Evolutionary conservation across 2,888 invertebrate genomes (phyloP).

Genomic region (Xestia xanthographa): DNA sequence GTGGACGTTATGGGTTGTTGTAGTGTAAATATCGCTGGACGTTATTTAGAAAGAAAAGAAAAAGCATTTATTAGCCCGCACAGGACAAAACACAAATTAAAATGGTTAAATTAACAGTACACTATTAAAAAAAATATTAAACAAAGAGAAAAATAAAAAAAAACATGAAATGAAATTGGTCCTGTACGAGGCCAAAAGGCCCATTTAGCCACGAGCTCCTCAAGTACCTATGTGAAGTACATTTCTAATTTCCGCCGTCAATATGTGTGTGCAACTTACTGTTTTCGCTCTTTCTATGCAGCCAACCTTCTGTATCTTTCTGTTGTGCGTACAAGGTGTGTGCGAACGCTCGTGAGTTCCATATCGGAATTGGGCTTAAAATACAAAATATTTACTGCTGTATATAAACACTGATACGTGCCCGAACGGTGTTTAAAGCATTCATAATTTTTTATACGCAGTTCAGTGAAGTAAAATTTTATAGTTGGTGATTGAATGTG

Average conservation of each 20-base stretch:
- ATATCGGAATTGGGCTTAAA: conserved; percentile 72
- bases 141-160: too few species aligned
- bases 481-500: conserved; percentile 38
- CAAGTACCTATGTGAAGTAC: too few species aligned
- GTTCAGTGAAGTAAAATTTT: conserved; percentile 36
- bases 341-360: conserved; percentile 74
- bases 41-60: too few species aligned
- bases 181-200: too few species aligned
- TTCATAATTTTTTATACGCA: conserved; percentile 52
- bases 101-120: too few species aligned
- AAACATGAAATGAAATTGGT: too few species aligned
- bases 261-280: not conserved
- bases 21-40: too few species aligned
- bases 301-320: conserved; percentile 1
- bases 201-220: too few species aligned
- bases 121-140: too few species aligned
- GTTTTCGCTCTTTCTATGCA: not conserved
- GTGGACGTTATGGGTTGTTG: too few species aligned
- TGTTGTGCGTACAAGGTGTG: conserved; percentile 38
- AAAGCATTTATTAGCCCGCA: too few species aligned
- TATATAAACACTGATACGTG: conserved; percentile 67
- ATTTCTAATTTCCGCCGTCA: not conserved
- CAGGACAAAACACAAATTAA: too few species aligned
- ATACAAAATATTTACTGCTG: conserved; percentile 69
- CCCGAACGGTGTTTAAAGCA: conserved; percentile 51